A percentile compares a stretch with the other conserved stretches of the same genome.
Conservation (phyloP, 2,113 vertebrate genomes). For the Neolamprologus toae region DNA sequence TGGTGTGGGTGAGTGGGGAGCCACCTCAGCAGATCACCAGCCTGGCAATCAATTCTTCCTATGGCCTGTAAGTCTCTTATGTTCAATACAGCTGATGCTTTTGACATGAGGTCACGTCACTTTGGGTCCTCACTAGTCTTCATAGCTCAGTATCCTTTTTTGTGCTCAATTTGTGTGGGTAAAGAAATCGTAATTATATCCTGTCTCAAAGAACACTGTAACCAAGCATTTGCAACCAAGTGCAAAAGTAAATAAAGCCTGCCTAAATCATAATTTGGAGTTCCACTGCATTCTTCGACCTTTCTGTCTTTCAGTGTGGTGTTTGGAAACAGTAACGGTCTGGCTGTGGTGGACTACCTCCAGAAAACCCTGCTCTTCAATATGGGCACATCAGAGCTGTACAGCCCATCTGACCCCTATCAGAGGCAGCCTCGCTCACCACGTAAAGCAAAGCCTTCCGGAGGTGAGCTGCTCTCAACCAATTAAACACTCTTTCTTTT, state of each 20-base stretch:
- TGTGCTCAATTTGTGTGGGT: not conserved
- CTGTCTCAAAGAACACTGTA: not conserved
- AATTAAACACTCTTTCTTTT: not conserved
- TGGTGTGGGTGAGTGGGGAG: constrained; percentile 96
- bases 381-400: constrained; percentile 85
- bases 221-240: not conserved
- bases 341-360: constrained; percentile 94
- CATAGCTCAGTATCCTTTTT: not conserved
- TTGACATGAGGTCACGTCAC: not conserved
- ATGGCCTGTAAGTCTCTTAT: constrained; percentile 84
- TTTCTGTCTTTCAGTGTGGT: constrained; percentile 77
- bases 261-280: not conserved
- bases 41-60: constrained; percentile 90
- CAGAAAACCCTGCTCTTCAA: constrained; percentile 92
- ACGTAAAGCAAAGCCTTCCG: constrained; percentile 85
- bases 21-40: constrained; percentile 97
- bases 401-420: constrained; percentile 87
- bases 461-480: constrained; percentile 73
- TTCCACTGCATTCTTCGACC: not conserved
- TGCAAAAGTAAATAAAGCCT: not conserved
- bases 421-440: constrained; percentile 90
- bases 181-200: not conserved
- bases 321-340: constrained; percentile 92
- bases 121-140: not conserved
- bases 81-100: not conserved